phyloP scores from a whole-genome alignment of 53 echinoderm and acorn worm genomes.

The Apostichopus leukothele region DNA sequence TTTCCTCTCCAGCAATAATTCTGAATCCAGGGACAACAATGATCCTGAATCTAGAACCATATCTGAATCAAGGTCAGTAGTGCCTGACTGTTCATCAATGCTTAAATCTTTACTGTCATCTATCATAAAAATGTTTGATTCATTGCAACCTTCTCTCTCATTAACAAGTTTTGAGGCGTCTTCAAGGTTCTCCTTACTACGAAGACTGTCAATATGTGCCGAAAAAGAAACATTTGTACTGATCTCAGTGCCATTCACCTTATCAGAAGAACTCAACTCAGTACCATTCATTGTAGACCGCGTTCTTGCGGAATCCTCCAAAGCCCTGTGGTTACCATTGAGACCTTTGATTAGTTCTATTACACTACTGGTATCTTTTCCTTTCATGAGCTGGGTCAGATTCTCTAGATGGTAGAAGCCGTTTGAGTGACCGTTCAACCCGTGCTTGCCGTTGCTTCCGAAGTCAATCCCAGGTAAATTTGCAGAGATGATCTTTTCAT shows the following conservation, averaged over 20 bases:
- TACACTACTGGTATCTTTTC: slow-evolving; percentile 32
- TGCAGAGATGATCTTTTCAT: background rate
- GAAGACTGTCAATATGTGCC: background rate
- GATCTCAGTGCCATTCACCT: slow-evolving; percentile 31
- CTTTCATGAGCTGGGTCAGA: slow-evolving; percentile 43
- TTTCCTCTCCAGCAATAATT: background rate
- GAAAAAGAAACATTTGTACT: slow-evolving; percentile 27
- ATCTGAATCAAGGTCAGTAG: background rate
- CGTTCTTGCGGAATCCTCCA: slow-evolving; percentile 24
- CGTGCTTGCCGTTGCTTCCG: background rate
- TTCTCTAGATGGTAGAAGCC: slow-evolving; percentile 23
- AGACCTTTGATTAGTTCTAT: slow-evolving; percentile 18
- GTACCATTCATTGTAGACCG: slow-evolving; percentile 46
- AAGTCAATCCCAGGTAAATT: slow-evolving; percentile 1
- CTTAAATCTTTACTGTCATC: background rate
- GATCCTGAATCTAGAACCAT: slow-evolving; percentile 20
- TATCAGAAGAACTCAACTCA: slow-evolving; percentile 13
- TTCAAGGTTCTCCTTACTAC: background rate
- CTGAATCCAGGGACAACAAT: background rate
- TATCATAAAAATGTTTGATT: slow-evolving; percentile 1
- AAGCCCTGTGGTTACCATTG: slow-evolving; percentile 38
- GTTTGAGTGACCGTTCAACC: slow-evolving; percentile 22
- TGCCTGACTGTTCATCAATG: background rate
- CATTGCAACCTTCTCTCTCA: background rate
- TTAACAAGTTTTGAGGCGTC: background rate